phyloP scores from a whole-genome alignment of 2,113 vertebrate genomes.

The Periophthalmodon schlosseri region DNA sequence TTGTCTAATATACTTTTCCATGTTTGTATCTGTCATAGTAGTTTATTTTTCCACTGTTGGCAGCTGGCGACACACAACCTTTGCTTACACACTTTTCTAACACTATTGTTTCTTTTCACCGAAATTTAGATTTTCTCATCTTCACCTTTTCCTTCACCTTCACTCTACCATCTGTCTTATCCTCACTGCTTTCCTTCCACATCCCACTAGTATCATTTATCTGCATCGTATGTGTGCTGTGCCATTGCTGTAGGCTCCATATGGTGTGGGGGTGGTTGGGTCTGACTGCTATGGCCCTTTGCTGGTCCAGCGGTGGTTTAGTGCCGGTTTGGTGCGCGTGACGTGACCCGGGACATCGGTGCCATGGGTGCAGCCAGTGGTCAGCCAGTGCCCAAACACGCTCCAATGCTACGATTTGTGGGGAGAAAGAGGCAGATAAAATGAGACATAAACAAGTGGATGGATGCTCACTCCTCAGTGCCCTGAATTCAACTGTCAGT shows the following conservation, averaged over 20 bases:
- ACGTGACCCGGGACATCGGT: constrained; percentile 48
- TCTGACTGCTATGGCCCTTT: constrained; percentile 51
- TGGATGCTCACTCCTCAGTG: constrained; percentile 73
- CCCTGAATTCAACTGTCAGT: constrained; percentile 50
- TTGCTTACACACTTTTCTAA: constrained; percentile 24
- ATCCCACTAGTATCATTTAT: constrained; percentile 18
- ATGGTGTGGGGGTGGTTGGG: constrained; percentile 45
- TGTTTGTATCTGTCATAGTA: constrained; percentile 63
- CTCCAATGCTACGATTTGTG: constrained; percentile 32
- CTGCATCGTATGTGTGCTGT: constrained; percentile 13
- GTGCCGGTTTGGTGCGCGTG: constrained; percentile 46
- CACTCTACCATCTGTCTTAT: constrained; percentile 26
- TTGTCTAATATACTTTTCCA: constrained; percentile 16
- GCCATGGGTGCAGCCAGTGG: constrained; percentile 62
- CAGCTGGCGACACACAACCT: constrained; percentile 73
- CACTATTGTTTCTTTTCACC: not conserved
- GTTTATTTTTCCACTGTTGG: constrained; percentile 39
- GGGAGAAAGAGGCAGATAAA: constrained; percentile 46
- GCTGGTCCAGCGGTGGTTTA: constrained; percentile 50
- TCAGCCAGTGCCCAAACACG: constrained; percentile 44
- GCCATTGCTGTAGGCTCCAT: constrained; percentile 55
- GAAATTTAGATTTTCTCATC: constrained; percentile 1
- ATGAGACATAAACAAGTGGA: constrained; percentile 68
- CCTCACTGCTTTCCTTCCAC: constrained; percentile 12
- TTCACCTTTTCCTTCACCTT: constrained; percentile 22